Conservation (phyloP, 1,140 invertebrate species). For the Drosophila quadrilineata region DNA sequence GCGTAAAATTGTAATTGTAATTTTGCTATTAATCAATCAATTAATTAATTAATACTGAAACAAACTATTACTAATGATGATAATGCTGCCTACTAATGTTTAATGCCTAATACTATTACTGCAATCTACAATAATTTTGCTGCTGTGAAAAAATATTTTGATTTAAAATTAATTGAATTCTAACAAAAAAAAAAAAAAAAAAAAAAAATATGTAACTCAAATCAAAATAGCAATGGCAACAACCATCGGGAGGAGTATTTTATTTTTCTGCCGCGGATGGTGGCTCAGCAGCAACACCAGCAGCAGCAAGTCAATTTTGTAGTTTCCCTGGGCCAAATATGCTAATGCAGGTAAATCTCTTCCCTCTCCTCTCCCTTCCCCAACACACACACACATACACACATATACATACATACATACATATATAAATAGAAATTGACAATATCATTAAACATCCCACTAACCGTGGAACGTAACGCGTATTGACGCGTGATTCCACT, state of each 20-base stretch:
- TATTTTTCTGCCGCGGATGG: neutral
- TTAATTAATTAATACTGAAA: too few species aligned
- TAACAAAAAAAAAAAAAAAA: too few species aligned
- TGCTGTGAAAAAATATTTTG: too few species aligned
- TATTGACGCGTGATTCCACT: too few species aligned
- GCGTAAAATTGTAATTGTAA: too few species aligned
- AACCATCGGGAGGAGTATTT: too few species aligned
- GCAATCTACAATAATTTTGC: neutral
- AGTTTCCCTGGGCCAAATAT: constrained; percentile 38
- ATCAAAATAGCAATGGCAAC: too few species aligned
- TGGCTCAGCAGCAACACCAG: constrained; percentile 1
- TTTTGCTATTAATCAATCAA: too few species aligned
- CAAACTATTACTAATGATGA: neutral
- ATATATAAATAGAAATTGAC: neutral
- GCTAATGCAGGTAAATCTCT: constrained; percentile 60
- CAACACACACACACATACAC: neutral
- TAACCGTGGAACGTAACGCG: neutral
- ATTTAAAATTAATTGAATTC: too few species aligned
- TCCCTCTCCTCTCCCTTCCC: neutral
- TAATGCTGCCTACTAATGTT: neutral
- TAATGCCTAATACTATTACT: neutral
- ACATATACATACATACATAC: constrained; percentile 6
- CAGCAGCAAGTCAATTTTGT: constrained; percentile 27
- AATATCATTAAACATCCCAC: neutral
- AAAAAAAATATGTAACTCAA: too few species aligned